These are phyloP conservation scores for Varanus komodoensis DNA, from an alignment of 2,113 vertebrate species.

Conservation along the genomic window DNA sequence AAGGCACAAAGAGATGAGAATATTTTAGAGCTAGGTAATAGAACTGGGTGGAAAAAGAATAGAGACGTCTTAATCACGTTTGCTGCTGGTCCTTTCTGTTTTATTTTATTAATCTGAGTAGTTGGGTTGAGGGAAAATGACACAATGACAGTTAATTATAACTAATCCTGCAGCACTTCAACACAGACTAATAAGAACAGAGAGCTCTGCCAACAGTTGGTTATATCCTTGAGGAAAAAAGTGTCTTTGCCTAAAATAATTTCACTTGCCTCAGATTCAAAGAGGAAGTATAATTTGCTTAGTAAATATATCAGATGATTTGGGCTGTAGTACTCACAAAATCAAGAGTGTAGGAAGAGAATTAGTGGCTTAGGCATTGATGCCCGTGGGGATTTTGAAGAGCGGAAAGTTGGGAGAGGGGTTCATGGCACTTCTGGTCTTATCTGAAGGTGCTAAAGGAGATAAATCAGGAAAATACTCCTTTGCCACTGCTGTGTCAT, in stretches of 20 bases:
- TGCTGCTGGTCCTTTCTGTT: conserved; percentile 17
- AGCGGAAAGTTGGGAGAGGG: background rate
- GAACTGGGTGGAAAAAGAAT: conserved; percentile 31
- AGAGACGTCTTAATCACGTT: conserved; percentile 39
- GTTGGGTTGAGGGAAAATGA: conserved; percentile 41
- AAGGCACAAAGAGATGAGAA: conserved; percentile 26
- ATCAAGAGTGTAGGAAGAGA: conserved; percentile 27
- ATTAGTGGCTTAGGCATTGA: conserved; percentile 19
- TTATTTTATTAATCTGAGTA: conserved; percentile 34
- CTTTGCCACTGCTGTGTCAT: background rate
- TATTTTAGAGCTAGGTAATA: conserved; percentile 34
- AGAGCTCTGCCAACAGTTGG: conserved; percentile 51
- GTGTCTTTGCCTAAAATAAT: conserved; percentile 48
- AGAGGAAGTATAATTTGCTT: conserved; percentile 3
- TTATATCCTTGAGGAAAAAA: conserved; percentile 50
- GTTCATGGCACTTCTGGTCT: background rate
- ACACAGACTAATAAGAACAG: conserved; percentile 57
- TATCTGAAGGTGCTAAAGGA: background rate
- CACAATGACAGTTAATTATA: conserved; percentile 71
- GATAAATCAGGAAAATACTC: background rate
- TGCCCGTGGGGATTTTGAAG: background rate
- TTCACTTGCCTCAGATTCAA: conserved; percentile 37
- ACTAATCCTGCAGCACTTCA: conserved; percentile 60
- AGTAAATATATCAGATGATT: conserved; percentile 22
- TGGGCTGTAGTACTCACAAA: conserved; percentile 44